Evolutionary conservation across 2,888 invertebrate species (phyloP).

Genomic region (Plutella xylostella): DNA sequence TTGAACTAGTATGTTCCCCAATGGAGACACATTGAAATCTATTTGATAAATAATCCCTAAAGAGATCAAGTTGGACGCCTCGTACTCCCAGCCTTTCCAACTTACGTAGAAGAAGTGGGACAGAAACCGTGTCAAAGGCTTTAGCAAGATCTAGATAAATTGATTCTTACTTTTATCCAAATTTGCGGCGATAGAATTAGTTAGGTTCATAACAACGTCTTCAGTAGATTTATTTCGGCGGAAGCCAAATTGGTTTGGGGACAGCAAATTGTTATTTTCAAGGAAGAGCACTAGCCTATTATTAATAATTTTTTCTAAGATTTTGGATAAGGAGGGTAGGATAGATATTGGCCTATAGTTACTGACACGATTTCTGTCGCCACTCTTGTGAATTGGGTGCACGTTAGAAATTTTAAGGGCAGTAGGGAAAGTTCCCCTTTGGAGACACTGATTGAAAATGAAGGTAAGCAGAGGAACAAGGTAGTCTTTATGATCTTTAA

Average conservation of each 20-base stretch:
- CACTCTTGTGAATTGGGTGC: neutral
- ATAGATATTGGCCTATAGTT: slow-evolving; percentile 4
- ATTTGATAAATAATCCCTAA: slow-evolving; percentile 9
- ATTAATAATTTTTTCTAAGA: slow-evolving; percentile 1
- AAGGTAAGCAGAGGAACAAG: no score
- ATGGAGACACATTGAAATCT: neutral
- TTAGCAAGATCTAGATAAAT: slow-evolving; percentile 14
- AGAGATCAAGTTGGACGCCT: slow-evolving; percentile 8
- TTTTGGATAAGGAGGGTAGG: neutral
- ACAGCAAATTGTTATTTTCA: neutral
- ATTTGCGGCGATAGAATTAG: no score
- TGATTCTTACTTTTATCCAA: no score
- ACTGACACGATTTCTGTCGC: neutral
- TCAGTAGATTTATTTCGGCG: neutral
- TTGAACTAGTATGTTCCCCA: neutral
- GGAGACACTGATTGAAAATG: no score
- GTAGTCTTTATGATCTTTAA: no score
- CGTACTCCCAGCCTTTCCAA: slow-evolving; percentile 10
- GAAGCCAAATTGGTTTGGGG: neutral
- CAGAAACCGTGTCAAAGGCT: slow-evolving; percentile 10
- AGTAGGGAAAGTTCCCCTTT: no score
- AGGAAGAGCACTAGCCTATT: neutral
- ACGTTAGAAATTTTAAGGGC: neutral
- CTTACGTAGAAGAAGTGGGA: slow-evolving; percentile 7
- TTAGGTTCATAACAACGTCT: neutral